These are phyloP conservation scores for Choloepus hoffmanni DNA, from an alignment of 2,113 vertebrate genomes.

Conservation along the genomic window DNA sequence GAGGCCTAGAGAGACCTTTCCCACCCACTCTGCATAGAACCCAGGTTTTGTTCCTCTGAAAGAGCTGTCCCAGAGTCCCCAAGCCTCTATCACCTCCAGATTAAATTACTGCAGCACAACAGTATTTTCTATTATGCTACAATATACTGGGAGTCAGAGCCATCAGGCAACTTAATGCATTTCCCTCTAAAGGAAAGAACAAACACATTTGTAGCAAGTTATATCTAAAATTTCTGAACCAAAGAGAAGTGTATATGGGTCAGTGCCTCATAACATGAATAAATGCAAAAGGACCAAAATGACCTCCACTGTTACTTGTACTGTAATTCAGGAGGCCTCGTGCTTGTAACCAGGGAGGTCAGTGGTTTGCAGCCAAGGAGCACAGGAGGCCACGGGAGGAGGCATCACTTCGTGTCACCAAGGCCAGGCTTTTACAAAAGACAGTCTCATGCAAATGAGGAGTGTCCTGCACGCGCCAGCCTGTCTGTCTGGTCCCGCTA, in stretches of 20 bases:
- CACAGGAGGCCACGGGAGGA: neutral
- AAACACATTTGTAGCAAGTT: neutral
- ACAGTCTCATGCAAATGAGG: neutral
- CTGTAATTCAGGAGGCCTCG: neutral
- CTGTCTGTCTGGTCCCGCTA: neutral
- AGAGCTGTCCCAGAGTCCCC: rapidly evolving
- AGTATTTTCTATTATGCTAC: neutral
- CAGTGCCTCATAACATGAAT: slow-evolving; percentile 19
- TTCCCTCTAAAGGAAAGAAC: slow-evolving; percentile 21
- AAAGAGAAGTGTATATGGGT: neutral
- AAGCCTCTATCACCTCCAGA: neutral
- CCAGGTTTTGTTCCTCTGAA: neutral
- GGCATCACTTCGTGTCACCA: neutral
- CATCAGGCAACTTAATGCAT: neutral
- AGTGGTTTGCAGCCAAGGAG: neutral
- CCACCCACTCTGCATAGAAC: neutral
- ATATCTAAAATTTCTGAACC: neutral
- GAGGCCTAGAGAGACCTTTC: neutral
- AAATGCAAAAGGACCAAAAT: slow-evolving; percentile 38
- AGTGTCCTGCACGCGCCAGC: neutral
- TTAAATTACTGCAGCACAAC: neutral
- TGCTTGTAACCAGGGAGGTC: neutral
- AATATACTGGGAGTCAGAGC: rapidly evolving
- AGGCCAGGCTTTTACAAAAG: neutral
- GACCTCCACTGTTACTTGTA: neutral